phyloP scores from a whole-genome alignment of 2,113 vertebrate genomes.

The Cyanoramphus novaezelandiae region DNA sequence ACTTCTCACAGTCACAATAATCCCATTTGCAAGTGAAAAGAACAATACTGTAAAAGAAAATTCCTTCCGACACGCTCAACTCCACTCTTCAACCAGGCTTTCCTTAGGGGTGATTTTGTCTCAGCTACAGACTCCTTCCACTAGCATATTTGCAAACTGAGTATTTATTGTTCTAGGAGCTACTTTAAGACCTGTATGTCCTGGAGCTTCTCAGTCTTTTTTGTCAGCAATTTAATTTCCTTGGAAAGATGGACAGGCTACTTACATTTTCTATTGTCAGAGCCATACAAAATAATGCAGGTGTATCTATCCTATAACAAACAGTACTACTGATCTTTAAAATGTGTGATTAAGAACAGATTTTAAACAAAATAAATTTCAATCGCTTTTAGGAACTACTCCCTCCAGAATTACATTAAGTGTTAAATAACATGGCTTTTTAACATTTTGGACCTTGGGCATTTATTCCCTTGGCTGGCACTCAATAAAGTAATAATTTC shows the following conservation, averaged over 20 bases:
- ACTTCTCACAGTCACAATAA: background rate
- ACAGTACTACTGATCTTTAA: background rate
- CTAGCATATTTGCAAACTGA: background rate
- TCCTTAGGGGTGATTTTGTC: background rate
- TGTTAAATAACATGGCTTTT: background rate
- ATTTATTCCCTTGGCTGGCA: background rate
- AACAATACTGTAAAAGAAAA: background rate
- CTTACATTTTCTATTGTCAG: background rate
- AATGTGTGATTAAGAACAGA: background rate
- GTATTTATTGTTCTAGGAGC: background rate
- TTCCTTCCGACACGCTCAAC: background rate
- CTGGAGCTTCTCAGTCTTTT: background rate
- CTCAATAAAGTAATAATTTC: background rate
- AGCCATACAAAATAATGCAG: background rate
- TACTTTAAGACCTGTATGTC: background rate
- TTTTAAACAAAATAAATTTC: background rate
- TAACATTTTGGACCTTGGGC: background rate
- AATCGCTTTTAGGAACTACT: background rate
- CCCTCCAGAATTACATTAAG: background rate
- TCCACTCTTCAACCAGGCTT: background rate
- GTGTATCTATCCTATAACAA: background rate
- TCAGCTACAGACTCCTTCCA: background rate
- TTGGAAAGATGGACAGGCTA: background rate
- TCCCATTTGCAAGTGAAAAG: background rate
- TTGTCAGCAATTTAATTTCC: background rate